phyloP scores from a whole-genome alignment of 1,140 invertebrate species.

The Formica selysi region DNA sequence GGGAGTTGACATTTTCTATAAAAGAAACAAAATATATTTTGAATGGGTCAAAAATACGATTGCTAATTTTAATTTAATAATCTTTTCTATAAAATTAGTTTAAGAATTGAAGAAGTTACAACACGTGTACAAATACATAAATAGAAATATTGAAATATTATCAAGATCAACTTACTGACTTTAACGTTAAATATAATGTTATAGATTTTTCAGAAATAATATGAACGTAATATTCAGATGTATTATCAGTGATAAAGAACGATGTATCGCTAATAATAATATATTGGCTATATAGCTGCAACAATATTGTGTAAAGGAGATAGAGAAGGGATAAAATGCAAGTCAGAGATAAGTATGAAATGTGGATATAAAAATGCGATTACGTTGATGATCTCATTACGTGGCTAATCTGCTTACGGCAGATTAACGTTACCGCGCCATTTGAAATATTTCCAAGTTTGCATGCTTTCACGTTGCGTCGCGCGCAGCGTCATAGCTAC shows the following conservation, averaged over 20 bases:
- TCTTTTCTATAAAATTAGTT: background rate
- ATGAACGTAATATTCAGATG: background rate
- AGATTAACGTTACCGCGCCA: constrained; percentile 54
- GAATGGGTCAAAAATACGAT: background rate
- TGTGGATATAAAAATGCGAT: constrained; percentile 53
- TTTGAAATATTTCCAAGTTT: constrained; percentile 61
- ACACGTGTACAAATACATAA: background rate
- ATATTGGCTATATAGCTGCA: background rate
- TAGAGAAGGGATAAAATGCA: constrained; percentile 17
- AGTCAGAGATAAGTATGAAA: constrained; percentile 51
- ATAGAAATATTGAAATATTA: background rate
- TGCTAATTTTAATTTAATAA: background rate
- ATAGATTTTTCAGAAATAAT: background rate
- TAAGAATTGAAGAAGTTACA: background rate
- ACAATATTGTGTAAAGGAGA: constrained; percentile 2
- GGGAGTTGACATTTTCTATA: background rate
- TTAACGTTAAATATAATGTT: background rate
- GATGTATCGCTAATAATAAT: constrained; percentile 11
- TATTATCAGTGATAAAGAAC: background rate
- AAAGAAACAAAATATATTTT: background rate
- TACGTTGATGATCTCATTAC: constrained; percentile 48
- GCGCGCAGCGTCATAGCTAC: background rate
- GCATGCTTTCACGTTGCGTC: constrained; percentile 35
- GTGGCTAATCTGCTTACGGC: constrained; percentile 53
- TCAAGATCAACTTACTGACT: constrained; percentile 17